phyloP scores from a whole-genome alignment of 2,113 vertebrate species.

The Oophaga pumilio region DNA sequence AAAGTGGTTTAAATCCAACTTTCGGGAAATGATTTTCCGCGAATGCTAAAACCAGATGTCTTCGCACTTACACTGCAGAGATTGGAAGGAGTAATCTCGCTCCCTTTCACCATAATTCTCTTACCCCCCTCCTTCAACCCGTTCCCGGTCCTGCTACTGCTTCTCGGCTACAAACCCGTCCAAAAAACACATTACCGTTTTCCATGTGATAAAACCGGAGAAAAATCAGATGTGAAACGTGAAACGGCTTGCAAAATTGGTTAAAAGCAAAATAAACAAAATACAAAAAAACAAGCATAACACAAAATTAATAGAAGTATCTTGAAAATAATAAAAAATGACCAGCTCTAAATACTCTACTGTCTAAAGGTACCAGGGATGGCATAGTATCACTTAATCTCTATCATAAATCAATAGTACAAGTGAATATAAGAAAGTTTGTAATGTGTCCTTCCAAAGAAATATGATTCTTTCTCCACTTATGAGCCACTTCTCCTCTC shows the following conservation, averaged over 20 bases:
- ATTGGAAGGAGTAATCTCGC: constrained; percentile 35
- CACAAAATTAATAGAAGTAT: too few species aligned
- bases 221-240: background rate
- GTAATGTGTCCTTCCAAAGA: too few species aligned
- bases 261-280: background rate
- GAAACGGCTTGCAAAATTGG: background rate
- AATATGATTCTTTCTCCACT: too few species aligned
- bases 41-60: constrained; percentile 43
- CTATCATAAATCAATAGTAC: too few species aligned
- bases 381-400: too few species aligned
- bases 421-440: too few species aligned
- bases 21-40: constrained; percentile 48
- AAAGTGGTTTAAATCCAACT: constrained; percentile 42
- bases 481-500: too few species aligned
- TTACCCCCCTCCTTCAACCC: background rate
- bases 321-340: too few species aligned
- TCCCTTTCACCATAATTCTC: constrained; percentile 29
- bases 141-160: background rate
- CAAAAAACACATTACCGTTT: constrained; percentile 7
- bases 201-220: background rate
- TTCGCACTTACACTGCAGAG: background rate
- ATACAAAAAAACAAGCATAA: background rate
- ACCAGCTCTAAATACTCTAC: too few species aligned
- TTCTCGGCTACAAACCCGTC: background rate
- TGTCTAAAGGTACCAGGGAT: too few species aligned